phyloP scores from a whole-genome alignment of 1,140 invertebrate species.

The Macrotrachela quadricornifera region DNA sequence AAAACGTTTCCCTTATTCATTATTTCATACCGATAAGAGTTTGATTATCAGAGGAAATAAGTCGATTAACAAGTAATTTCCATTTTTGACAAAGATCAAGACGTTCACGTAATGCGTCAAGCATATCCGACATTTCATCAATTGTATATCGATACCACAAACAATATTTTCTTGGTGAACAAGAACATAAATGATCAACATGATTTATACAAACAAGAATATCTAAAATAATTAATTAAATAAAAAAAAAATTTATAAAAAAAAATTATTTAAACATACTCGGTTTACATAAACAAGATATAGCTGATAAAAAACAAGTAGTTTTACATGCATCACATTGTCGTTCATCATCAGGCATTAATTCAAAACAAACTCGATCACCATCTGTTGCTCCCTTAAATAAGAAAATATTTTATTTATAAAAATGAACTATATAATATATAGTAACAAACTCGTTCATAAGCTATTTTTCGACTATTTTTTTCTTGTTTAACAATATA shows the following conservation, averaged over 20 bases:
- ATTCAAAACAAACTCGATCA: constrained; percentile 72
- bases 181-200: constrained; percentile 58
- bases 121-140: constrained; percentile 68
- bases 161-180: constrained; percentile 52
- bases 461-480: constrained; percentile 25
- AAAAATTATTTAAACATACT: too few relatives aligned
- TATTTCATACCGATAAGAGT: too few relatives aligned
- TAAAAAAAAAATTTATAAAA: not conserved
- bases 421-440: constrained; percentile 43
- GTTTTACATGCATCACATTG: constrained; percentile 87
- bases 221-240: constrained; percentile 21
- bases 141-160: constrained; percentile 68
- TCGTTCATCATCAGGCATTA: constrained; percentile 81
- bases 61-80: constrained; percentile 33
- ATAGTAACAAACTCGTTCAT: constrained; percentile 49
- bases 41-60: too few relatives aligned
- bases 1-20: too few relatives aligned
- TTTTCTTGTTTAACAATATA: constrained; percentile 54
- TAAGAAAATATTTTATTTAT: not conserved
- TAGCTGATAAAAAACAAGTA: constrained; percentile 81
- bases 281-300: constrained; percentile 59
- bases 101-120: constrained; percentile 60
- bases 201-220: constrained; percentile 70
- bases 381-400: constrained; percentile 53
- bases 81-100: constrained; percentile 75